Base-by-base conservation (phyloP, 2,113 vertebrate genomes). In the Upupa epops region DNA sequence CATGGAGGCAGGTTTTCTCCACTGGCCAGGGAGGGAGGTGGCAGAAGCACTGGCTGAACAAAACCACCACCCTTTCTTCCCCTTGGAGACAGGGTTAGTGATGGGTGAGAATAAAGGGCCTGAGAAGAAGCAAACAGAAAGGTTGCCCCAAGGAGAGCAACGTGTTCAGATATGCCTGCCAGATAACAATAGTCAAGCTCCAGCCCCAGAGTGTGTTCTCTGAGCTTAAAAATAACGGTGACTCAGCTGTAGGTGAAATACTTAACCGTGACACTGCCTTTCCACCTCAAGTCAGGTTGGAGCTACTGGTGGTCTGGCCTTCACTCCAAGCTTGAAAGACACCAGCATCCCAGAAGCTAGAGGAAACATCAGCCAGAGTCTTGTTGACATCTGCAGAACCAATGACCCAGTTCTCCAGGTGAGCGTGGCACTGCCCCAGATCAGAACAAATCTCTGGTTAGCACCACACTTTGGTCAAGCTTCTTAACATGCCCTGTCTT, bases 211-310 rank as follows among this genome's bases (percentile, higher is more conserved):
- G 61, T 48, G 20, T 13, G 13, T 76, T 82, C 81, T 66, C 4
- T 20, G 61, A 72, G 55, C 70, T 85, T 73, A 66, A 82, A 90
- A 90, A 82, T 42, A 69, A 55, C 52, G 55, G 58, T 71, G 81
- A 79, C 77, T 93, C 95, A 89, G 54, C 49, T 84, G 20, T 28
- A 75, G 51, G 49, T 90, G 77, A 88, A 94, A 90, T 37, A 58
- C 40, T 79, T 54, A 52, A 34, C 71, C 5, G 8, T 13, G 59
- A 61, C 6, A 21, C 42, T 81, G 42, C 34, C 32, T 51, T 77
- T 80, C 45, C 61, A 61, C 73, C 86, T 54, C 48, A 37, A 64
- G 40, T 32, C 81, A 90, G 70, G 60, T 31, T 70, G 54, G 55
- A 72, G 66, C 58, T 78, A 68, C 49, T 2, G 0, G 24, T n/a